Evolutionary conservation across 2,113 vertebrate species (phyloP), one percentile per base, ranked within the genome.

Genomic region (Mixornis gularis): DNA sequence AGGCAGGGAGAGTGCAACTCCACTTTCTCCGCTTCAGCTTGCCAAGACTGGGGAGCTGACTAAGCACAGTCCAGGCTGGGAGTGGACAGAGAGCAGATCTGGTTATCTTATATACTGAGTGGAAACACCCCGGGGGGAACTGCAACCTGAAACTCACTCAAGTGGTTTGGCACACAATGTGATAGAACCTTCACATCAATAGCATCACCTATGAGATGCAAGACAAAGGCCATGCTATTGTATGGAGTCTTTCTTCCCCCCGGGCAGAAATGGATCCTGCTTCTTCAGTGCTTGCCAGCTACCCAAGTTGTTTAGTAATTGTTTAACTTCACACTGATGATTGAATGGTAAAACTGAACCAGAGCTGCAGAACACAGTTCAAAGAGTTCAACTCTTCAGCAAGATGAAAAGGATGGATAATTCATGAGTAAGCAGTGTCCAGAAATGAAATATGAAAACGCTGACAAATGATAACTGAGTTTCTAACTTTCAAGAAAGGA

Each of bases 271-370:
- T 83, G 68, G 85, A 96, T 94, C 87, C 79, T 70, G 76, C 87
- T 92, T 70, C 87, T 85, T 87, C 56, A 3, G 66, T 48, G 73
- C 87, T 85, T 92, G 92, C 95, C 91, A 96, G 91, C 91, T 95
- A 87, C 93, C 74, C 87, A 30, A 92, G 82, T 83, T 92, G 40
- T 89, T 91, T 63, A 70, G 89, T 83, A 85, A 95, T 92, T 93
- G 71, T 93, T 92, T 92, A 92, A 92, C 92, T 94, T 91, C 94
- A 49, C 12, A 52, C 89, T 94, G 96, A 96, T 95, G 96, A 95
- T 87, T 89, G 92, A 95, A 77, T 19, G 81, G 93, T 60, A 85
- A 96, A 96, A 80, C 87, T 74, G 89, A 96, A 95, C 82, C 95
- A 94, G 92, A 93, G 89, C 89, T 68, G 49, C 94, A 70, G 92